Evolutionary conservation across 1,140 invertebrate species (phyloP).

Genomic region (Homalodisca vitripennis): DNA sequence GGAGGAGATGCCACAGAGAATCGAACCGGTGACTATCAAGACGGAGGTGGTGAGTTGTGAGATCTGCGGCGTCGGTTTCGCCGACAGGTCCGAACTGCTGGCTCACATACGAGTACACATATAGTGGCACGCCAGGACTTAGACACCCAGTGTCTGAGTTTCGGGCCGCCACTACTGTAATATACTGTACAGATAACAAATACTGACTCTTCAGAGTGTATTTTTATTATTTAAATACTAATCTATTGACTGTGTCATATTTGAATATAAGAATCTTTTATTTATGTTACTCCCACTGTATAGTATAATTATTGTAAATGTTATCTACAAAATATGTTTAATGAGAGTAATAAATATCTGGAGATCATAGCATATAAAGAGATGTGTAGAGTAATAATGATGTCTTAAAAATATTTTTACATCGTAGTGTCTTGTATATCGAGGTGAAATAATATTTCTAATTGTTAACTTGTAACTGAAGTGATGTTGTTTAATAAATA

Average conservation of each 20-base stretch:
- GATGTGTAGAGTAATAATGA: conserved; percentile 8
- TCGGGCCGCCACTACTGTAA: background rate
- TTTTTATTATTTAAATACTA: conserved; percentile 2
- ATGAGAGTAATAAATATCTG: background rate
- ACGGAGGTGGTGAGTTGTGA: conserved; percentile 54
- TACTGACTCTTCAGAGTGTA: background rate
- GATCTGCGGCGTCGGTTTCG: conserved; percentile 75
- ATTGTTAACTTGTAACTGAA: conserved; percentile 16
- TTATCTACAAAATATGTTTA: background rate
- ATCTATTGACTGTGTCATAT: conserved; percentile 23
- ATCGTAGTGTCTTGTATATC: background rate
- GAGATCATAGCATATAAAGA: conserved; percentile 11
- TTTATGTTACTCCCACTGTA: conserved; percentile 16
- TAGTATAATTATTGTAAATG: conserved; percentile 4
- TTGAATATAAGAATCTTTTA: conserved; percentile 21
- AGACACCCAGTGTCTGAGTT: conserved; percentile 19
- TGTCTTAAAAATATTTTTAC: conserved; percentile 17
- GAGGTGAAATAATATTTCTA: background rate
- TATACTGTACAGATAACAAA: conserved; percentile 7
- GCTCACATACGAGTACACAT: conserved; percentile 79
- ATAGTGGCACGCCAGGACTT: conserved; percentile 45
- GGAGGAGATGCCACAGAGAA: conserved; percentile 7
- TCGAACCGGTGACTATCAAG: conserved; percentile 26
- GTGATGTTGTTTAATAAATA: conserved; percentile 3
- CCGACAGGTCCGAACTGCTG: conserved; percentile 66